Base-by-base conservation (phyloP, 92 coral and sea anemone species). In the Virgularia gustaviana region DNA sequence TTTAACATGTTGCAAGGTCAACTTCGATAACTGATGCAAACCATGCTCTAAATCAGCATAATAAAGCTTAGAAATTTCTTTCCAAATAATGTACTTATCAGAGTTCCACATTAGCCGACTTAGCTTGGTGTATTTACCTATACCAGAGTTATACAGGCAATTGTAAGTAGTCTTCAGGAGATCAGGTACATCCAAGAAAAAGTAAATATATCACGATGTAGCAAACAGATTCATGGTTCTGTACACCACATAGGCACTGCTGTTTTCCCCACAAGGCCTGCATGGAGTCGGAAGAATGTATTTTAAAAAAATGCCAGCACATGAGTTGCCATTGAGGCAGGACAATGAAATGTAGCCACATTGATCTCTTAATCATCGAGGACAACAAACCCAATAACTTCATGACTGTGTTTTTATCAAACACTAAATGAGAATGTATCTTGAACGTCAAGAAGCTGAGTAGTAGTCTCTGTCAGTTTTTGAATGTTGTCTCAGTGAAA, bases 31-130 rank as follows among this genome's bases (percentile, higher is more conserved):
- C n/a, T 62, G 77, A 77, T 85, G 82, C 54, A 75, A 44, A 32
- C 78, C 77, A 65, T 75, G 70, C 13, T 75, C 81, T 32, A 52
- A 24, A 64, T 65, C 76, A 29, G 77, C 57, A 66, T 81, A 33
- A 45, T 39, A 79, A 7, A 79, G 51, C 19, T 54, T 33, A 20
- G 79, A 29, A 8, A 79, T 72, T 58, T 79, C 79, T 23, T 79
- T 68, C 84, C 79, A 79, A 25, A 79, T 23, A n/a, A 79, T 36
- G 37, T 70, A 52, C 9, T 39, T 32, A 13, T 78, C 83, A n/a
- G n/a, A n/a, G 47, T 79, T 79, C 83, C 83, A 79, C 83, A 79
- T 70, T 29, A 70, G 71, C 44, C n/a, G n/a, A n/a, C n/a, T n/a
- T n/a, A n/a, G n/a, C n/a, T 78, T 58, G 39, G 86, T 68, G 58